Evolutionary conservation across 2,888 invertebrate species (phyloP).

Genomic region (Esperia sulphurella): DNA sequence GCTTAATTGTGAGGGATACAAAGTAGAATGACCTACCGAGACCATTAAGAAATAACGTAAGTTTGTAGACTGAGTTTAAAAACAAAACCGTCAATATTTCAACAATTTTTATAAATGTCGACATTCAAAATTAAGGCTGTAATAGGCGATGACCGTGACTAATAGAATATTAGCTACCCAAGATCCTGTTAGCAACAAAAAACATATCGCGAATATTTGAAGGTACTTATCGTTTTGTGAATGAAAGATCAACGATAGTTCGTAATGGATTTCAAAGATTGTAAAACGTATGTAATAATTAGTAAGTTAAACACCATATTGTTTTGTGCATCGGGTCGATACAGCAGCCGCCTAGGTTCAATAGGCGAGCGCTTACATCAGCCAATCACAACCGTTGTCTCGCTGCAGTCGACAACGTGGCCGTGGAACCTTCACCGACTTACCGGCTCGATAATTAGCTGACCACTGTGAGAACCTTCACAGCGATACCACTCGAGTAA

Average conservation of each 20-base stretch:
- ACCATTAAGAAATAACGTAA: not conserved
- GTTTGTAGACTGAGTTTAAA: not conserved
- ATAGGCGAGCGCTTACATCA: slow-evolving; percentile 66
- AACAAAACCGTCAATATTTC: not conserved
- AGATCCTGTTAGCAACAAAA: slow-evolving; percentile 17
- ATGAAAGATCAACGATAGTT: slow-evolving; percentile 14
- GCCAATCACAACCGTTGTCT: slow-evolving; percentile 55
- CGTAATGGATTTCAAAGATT: not conserved
- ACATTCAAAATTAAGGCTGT: not conserved
- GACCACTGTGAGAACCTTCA: slow-evolving; percentile 56
- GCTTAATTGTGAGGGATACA: slow-evolving; percentile 32
- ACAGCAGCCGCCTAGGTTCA: slow-evolving; percentile 54
- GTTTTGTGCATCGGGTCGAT: slow-evolving; percentile 69
- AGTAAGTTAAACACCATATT: slow-evolving; percentile 22
- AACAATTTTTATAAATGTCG: not conserved
- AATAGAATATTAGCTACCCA: slow-evolving; percentile 15
- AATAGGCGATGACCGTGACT: slow-evolving; percentile 8
- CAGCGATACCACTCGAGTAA: slow-evolving; percentile 16
- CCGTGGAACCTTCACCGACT: slow-evolving; percentile 73
- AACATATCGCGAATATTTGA: slow-evolving; percentile 10
- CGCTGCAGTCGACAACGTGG: slow-evolving; percentile 61
- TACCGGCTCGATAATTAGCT: slow-evolving; percentile 63
- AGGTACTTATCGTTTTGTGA: slow-evolving; percentile 15
- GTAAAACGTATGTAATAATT: not conserved
- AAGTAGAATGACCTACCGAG: not conserved